Evolutionary conservation across 2,888 invertebrate species (phyloP).

Genomic region (Masnerella sp.): DNA sequence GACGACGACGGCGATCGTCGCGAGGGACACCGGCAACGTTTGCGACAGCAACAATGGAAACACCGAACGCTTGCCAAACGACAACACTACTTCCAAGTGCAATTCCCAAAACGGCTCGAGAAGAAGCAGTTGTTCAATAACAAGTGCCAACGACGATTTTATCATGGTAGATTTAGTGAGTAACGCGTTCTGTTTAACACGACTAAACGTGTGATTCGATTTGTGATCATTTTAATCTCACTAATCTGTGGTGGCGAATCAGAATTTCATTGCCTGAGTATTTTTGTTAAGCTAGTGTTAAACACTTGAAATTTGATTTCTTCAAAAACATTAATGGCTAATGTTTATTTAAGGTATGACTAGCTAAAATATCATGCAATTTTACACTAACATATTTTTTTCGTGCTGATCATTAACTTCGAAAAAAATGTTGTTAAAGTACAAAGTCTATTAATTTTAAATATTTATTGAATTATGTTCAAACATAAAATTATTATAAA

Average conservation of each 20-base stretch:
- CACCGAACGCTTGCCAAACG: constrained; percentile 66
- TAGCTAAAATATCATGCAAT: no score
- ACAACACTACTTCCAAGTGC: constrained; percentile 74
- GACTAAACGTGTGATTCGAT: constrained; percentile 48
- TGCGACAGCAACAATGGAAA: constrained; percentile 75
- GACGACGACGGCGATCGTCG: constrained; percentile 38
- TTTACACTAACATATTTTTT: no score
- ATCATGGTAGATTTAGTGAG: constrained; percentile 86
- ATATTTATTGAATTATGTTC: no score
- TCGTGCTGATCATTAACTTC: no score
- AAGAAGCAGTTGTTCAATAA: constrained; percentile 78
- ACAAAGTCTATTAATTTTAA: no score
- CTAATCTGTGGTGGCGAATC: constrained; percentile 1
- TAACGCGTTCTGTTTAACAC: constrained; percentile 59
- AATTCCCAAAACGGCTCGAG: constrained; percentile 77
- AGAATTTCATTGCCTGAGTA: not conserved
- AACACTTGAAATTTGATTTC: no score
- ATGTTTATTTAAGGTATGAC: no score
- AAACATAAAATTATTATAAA: no score
- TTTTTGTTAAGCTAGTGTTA: not conserved
- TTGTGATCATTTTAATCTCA: not conserved
- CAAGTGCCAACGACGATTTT: constrained; percentile 82
- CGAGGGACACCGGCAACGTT: constrained; percentile 36
- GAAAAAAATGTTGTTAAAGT: no score
- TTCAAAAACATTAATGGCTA: no score